phyloP scores from a whole-genome alignment of 2,113 vertebrate species.

The Melanocharis versteri region DNA sequence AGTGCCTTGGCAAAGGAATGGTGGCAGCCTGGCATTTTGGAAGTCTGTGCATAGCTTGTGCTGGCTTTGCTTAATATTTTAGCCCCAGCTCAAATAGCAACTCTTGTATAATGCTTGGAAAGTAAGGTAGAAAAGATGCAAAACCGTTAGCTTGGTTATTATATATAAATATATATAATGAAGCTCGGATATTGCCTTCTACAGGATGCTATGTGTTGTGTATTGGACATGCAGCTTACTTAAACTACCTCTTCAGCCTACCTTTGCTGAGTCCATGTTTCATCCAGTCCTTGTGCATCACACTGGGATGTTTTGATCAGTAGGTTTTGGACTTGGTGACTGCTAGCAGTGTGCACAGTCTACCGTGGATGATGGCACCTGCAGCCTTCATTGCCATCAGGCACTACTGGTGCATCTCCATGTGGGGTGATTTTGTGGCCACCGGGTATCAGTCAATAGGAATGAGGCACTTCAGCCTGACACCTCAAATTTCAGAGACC shows the following conservation, averaged over 20 bases:
- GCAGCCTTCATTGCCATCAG: not conserved
- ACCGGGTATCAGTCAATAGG: not conserved
- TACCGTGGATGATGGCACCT: not conserved
- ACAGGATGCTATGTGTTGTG: not conserved
- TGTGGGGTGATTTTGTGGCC: not conserved
- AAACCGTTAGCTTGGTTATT: not conserved
- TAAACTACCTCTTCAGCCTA: not conserved
- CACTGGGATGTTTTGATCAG: not conserved
- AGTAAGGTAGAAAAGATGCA: not conserved
- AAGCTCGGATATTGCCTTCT: not conserved
- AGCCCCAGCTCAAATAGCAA: not conserved
- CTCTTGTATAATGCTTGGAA: not conserved
- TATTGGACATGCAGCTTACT: not conserved
- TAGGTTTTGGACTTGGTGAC: not conserved
- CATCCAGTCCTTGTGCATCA: not conserved
- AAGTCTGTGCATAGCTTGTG: not conserved
- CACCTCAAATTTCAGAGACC: not conserved
- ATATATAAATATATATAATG: too few species aligned
- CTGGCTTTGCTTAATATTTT: not conserved
- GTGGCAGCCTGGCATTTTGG: not conserved
- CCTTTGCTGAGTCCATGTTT: not conserved
- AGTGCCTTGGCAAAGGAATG: not conserved
- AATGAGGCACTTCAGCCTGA: not conserved
- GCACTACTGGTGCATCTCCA: rapidly evolving
- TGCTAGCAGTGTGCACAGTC: not conserved